Conservation (phyloP, 2,113 vertebrate species). For the Anthoscopus minutus region DNA sequence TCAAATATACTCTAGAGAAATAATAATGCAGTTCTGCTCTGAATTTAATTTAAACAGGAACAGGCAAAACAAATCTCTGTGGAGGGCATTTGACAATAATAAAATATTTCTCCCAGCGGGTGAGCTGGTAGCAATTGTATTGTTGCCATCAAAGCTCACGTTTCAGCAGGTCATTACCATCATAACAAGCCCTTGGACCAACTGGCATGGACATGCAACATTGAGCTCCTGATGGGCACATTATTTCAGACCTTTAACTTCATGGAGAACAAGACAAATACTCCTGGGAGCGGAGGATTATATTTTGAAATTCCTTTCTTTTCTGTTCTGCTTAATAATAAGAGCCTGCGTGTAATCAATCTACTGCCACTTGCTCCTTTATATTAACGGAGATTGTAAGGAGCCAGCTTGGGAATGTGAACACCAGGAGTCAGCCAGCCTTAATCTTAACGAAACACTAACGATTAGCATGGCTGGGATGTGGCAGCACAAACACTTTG, state of each 20-base stretch:
- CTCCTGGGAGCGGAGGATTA: constrained; percentile 71
- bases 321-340: constrained; percentile 71
- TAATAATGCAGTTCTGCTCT: constrained; percentile 70
- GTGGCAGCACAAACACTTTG: neutral
- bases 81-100: constrained; percentile 81
- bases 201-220: constrained; percentile 84
- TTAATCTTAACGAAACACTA: neutral
- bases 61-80: constrained; percentile 79
- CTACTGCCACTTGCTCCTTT: constrained; percentile 50
- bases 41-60: constrained; percentile 83
- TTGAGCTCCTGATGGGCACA: constrained; percentile 80
- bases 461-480: neutral
- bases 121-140: constrained; percentile 78
- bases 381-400: neutral
- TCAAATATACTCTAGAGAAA: constrained; percentile 77
- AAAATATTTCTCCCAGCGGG: constrained; percentile 85
- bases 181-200: constrained; percentile 83
- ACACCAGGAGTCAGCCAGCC: neutral
- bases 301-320: constrained; percentile 76
- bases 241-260: constrained; percentile 84
- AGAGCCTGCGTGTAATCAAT: constrained; percentile 61
- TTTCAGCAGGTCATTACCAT: constrained; percentile 82
- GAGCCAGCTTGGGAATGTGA: neutral
- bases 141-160: constrained; percentile 75
- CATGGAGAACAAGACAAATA: constrained; percentile 74